Evolutionary conservation across 1,140 invertebrate species (phyloP), one percentile per base, ranked within the genome.

Genomic region (Diabrotica undecimpunctata): DNA sequence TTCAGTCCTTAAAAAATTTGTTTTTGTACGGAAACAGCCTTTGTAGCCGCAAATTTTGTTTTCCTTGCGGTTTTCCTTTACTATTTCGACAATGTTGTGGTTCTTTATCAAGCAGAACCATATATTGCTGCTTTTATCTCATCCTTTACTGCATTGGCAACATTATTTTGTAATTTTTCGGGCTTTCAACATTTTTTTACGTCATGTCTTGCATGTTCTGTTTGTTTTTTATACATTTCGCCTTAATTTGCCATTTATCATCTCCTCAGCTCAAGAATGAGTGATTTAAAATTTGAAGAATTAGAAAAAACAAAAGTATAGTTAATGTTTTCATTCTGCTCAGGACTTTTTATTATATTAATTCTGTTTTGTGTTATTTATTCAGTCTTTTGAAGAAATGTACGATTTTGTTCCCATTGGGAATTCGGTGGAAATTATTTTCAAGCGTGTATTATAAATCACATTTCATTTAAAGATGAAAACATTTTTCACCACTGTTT

Each of bases 401-500:
- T 55, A 39, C 53, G 11, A 52, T 61, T 68, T 65, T 62, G 62
- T 68, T 65, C 67, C 63, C 51, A 52, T 65, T 65, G 52, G 67
- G 67, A 66, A 66, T 69, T 65, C 63, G 61, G 50, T 69, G 61
- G 54, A 69, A 63, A 62, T 66, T 61, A 56, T 54, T 68, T 68
- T 68, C 8, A 57, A 64, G 51, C 50, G 52, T 54, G 59, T 64
- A 62, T 62, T 66, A 60, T 51, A 69, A 66, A 60, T 62, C 59
- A 61, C 53, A 57, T 59, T 36, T 36, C 14, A 10, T 11, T n/a
- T 13, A 25, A 54, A 54, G 36, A 6, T 37, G 55, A 62, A 67
- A 65, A 65, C 62, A 64, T 66, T 65, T 68, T 72, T 70, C 54
- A 61, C 39, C 61, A 62, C 50, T 72, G 70, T 72, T 72, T 72